Base-by-base conservation (phyloP, 2,888 invertebrate species). In the Boloria selene region DNA sequence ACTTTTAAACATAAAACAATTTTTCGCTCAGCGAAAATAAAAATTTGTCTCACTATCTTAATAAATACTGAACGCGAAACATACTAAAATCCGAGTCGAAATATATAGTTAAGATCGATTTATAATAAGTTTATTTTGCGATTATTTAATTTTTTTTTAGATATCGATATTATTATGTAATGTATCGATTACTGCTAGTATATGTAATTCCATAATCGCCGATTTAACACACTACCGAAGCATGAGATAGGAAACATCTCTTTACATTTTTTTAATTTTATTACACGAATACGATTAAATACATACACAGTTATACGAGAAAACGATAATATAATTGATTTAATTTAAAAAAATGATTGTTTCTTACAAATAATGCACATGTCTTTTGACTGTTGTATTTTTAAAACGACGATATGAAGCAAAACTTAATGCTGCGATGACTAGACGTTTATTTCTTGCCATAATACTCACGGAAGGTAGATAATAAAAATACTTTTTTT, bases 21-120 rank as follows among this genome's bases (percentile, higher is more conserved):
- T 77, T 77, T 86, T 85, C 90, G 90, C 90, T 84, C 82, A 74
- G 90, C 90, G 87, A 87, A 87, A 79, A 78, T 78, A 76, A 72
- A 22, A 59, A 49, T 13, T 31, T 78, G 31, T 86, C 83, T 84
- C 84, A 85, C 84, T 86, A 85, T 76, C 74, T 72, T 71, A 72
- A 72, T 71, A 67, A 80, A 79, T 79, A 83, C 77, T 79, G 77
- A 75, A 77, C 70, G 71, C 67, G 70, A 74, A 70, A 68, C 60
- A 67, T 70, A 74, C 70, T 70, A 67, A 59, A 69, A 61, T 71
- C 70, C 67, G 60, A 74, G 70, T 71, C 66, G 61, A 73, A 72
- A 67, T 50, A 70, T 71, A 69, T 58, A 50, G 7, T 14, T 13
- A 49, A 31, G 4, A 38, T 14, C 59, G 49, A 59, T 49, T 16